These are phyloP conservation scores for Hemiprocne comata DNA, from an alignment of 2,113 vertebrate species.

Conservation along the genomic window DNA sequence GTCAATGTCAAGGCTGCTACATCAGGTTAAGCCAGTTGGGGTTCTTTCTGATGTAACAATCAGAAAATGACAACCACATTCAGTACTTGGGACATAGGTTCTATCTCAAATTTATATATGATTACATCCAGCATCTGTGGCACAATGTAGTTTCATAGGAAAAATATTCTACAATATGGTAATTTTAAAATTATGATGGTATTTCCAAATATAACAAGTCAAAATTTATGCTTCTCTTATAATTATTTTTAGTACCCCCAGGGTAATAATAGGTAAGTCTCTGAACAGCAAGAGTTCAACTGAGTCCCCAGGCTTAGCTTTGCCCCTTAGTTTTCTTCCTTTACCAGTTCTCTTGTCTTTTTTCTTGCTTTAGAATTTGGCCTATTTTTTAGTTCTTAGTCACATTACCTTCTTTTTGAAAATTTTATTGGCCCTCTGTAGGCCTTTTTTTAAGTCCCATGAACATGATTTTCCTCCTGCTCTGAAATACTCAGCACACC, in stretches of 20 bases:
- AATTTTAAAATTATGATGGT: background rate
- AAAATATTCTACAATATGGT: background rate
- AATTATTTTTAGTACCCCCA: background rate
- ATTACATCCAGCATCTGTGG: background rate
- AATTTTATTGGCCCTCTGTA: background rate
- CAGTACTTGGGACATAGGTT: background rate
- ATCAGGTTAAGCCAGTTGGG: slow-evolving; percentile 1
- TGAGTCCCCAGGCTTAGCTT: background rate
- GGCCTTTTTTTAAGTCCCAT: background rate
- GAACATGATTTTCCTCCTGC: background rate
- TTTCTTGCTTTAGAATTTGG: background rate
- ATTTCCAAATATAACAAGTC: background rate
- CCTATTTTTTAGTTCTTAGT: background rate
- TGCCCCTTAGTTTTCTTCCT: background rate
- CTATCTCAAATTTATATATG: background rate
- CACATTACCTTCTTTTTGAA: background rate
- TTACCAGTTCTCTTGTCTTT: background rate
- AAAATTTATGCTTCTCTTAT: background rate
- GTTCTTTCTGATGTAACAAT: slow-evolving; percentile 46
- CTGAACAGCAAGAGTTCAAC: background rate
- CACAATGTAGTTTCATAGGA: background rate
- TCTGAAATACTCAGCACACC: background rate
- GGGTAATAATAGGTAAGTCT: background rate
- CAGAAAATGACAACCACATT: background rate
- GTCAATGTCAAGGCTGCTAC: background rate